Evolutionary conservation across 2,888 invertebrate species (phyloP), one percentile per base, ranked within the genome.

Genomic region (Balanococcus diminutus): DNA sequence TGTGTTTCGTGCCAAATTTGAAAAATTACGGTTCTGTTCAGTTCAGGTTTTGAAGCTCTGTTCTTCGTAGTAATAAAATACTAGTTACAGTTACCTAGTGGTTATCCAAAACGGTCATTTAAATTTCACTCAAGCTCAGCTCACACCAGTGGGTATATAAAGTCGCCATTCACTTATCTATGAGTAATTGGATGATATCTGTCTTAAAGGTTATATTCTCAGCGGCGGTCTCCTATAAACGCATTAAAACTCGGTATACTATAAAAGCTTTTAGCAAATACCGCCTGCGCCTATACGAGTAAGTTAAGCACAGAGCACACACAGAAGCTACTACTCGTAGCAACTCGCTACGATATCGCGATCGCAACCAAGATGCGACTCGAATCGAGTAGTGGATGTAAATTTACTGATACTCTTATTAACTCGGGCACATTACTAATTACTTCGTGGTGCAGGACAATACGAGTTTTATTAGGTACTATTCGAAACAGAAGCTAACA

Each of bases 331-430:
- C 36, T 19, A 11, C 11, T 32, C 36, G 36, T 4, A 79, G 36
- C 25, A 36, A 36, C 3, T n/a, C 22, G 3, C 0, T 36, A 19
- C 31, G 75, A 36, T 79, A 72, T 19, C 56, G 22, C 56, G 19
- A 56, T 46, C 2, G 46, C n/a, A n/a, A 46, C 1, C 3, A n/a
- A 16, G 56, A 56, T 56, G 36, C 9, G 75, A 79, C 32, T 36
- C 3, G 75, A 79, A 16, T 36, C 3, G 75, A 32, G 75, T 19
- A 36, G 75, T 14, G 19, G 36, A 36, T 79, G 75, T 79, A 36
- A 79, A 79, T 79, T 79, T 79, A 79, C 75, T 79, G 75, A 79
- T 79, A 79, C 75, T 79, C 36, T 79, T 79, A 79, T 79, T 79
- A 79, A 79, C 75, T 79, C 75, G 75, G 75, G 75, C 75, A 36